Evolutionary conservation across 2,113 vertebrate species (phyloP).

Genomic region (Halichoerus grypus): DNA sequence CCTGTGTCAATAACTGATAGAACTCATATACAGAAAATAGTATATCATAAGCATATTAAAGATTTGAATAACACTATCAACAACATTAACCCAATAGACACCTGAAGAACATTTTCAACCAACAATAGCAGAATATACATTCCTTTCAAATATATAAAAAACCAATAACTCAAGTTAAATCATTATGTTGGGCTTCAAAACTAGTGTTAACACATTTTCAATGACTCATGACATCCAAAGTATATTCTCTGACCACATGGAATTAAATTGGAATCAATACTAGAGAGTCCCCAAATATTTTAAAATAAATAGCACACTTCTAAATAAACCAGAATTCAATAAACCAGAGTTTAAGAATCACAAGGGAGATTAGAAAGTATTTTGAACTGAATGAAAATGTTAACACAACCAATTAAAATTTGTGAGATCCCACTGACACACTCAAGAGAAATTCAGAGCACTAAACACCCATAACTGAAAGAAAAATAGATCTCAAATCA

Average conservation of each 20-base stretch:
- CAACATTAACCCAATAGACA: not conserved
- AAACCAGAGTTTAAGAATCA: not conserved
- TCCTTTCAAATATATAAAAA: not conserved
- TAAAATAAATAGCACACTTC: not conserved
- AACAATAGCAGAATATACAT: not conserved
- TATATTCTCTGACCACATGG: not conserved
- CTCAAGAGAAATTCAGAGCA: not conserved
- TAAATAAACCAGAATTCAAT: not conserved
- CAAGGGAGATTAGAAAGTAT: not conserved
- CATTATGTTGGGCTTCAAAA: not conserved
- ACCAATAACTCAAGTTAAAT: not conserved
- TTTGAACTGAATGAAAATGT: conserved; percentile 2
- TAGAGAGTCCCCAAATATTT: not conserved
- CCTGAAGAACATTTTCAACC: no score
- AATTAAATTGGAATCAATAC: not conserved
- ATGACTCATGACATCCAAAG: not conserved
- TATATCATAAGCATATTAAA: not conserved
- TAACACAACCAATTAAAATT: not conserved
- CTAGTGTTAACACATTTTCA: not conserved
- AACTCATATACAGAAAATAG: not conserved
- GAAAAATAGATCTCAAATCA: not conserved
- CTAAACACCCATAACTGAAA: not conserved
- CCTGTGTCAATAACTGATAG: not conserved
- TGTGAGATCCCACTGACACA: not conserved
- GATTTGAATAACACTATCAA: not conserved